A percentile compares a stretch with the other conserved stretches of the same genome.
phyloP scores from a whole-genome alignment of 2,888 invertebrate genomes.

The Ochropacha duplaris region DNA sequence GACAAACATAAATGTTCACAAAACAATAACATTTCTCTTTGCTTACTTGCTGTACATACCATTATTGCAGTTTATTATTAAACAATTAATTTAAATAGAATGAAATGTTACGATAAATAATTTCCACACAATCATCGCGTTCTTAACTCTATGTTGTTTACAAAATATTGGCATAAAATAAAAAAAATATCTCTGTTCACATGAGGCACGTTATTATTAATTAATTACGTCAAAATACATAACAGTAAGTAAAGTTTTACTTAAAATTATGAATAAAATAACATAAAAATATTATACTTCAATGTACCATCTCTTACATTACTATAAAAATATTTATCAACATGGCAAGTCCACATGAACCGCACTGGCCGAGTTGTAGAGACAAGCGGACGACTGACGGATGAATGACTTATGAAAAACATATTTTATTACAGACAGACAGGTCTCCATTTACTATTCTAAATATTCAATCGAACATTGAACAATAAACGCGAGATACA shows the following conservation, averaged over 20 bases:
- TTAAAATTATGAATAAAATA: constrained; percentile 43
- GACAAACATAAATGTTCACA: constrained; percentile 30
- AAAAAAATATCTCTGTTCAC: constrained; percentile 47
- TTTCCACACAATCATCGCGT: constrained; percentile 37
- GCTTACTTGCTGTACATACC: constrained; percentile 38
- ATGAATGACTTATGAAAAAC: background rate
- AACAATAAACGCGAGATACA: background rate
- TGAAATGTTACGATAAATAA: constrained; percentile 25
- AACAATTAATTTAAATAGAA: constrained; percentile 32
- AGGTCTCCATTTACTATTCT: constrained; percentile 1
- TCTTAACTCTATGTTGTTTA: constrained; percentile 36
- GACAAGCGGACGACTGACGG: constrained; percentile 9
- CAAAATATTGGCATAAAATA: constrained; percentile 55
- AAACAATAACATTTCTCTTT: constrained; percentile 29
- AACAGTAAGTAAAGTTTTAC: constrained; percentile 32
- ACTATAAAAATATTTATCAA: constrained; percentile 43
- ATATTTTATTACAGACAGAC: background rate
- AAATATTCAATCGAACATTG: background rate
- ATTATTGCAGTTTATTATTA: constrained; percentile 36
- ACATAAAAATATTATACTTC: constrained; percentile 44
- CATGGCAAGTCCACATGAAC: constrained; percentile 47
- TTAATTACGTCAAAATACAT: constrained; percentile 40
- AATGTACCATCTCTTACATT: constrained; percentile 43
- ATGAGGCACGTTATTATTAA: constrained; percentile 51
- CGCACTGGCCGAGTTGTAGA: constrained; percentile 15